Percentiles rank a stretch among this genome's conserved stretches.
Evolutionary conservation across 2,888 invertebrate genomes (phyloP).

Genomic region (Anagyrus pseudococci): DNA sequence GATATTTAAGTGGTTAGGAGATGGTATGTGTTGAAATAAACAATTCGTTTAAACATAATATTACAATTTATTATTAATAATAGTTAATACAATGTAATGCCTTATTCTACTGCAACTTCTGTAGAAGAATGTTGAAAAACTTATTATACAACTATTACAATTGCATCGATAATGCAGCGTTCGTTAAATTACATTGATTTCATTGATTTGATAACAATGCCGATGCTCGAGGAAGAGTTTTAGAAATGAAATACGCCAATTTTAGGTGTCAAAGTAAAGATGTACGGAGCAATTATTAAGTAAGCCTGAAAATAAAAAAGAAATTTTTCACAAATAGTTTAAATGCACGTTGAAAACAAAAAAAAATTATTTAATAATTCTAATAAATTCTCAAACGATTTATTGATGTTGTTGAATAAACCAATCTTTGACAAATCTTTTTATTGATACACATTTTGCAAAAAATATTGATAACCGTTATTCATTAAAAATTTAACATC

Average conservation of each 20-base stretch:
- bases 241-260: slow-evolving; percentile 8
- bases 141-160: slow-evolving; percentile 34
- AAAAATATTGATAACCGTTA: too few relatives aligned
- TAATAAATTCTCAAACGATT: neutral
- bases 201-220: slow-evolving; percentile 11
- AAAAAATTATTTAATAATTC: neutral
- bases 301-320: slow-evolving; percentile 22
- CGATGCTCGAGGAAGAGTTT: slow-evolving; percentile 3
- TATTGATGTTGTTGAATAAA: neutral
- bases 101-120: too few relatives aligned
- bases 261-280: slow-evolving; percentile 14
- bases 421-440: too few relatives aligned
- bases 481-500: too few relatives aligned
- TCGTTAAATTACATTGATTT: slow-evolving; percentile 21
- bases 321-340: slow-evolving; percentile 1
- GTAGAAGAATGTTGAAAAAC: neutral
- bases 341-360: slow-evolving; percentile 8
- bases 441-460: too few relatives aligned
- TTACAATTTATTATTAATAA: neutral
- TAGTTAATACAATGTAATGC: neutral
- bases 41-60: neutral
- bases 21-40: neutral
- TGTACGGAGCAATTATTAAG: slow-evolving; percentile 20
- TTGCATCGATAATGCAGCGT: slow-evolving; percentile 22
- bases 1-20: too few relatives aligned